Base-by-base conservation (phyloP, 2,113 vertebrate genomes). In the Pavo muticus region DNA sequence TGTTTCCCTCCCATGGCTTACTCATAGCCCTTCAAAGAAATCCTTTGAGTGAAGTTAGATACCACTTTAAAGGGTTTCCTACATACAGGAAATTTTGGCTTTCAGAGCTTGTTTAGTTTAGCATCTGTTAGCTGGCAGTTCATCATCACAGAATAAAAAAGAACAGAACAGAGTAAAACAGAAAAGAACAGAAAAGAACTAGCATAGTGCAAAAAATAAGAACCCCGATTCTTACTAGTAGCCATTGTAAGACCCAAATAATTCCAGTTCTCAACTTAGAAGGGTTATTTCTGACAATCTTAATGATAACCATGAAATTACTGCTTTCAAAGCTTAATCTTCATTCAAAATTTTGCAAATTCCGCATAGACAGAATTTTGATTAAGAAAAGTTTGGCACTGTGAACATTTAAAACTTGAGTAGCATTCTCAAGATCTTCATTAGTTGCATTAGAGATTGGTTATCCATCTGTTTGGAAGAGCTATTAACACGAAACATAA, bases 141-240 rank as follows among this genome's bases (percentile, higher is more conserved):
- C 79, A 73, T 65, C 14, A 70, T 4, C 4, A 10, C 9, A 65
- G 50, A 52, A 52, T 52, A 52, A 29, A 52, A 32, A 80, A 80
- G 5, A 25, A 61, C 35, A 37, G 13, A 61, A 37, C 20, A 61
- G 59, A 27, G 29, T 72, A 87, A 3, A 24, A 61, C 23, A 24
- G 6, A 52, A 32, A 56, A 87, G 4, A 21, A 37, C 23, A 35
- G 32, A 60, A 35, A 8, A 24, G 21, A 61, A 39, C 23, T 37
- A 39, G 3, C 3, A 24, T 4, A 52, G 8, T 72, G 21, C 8
- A 81, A 84, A 89, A 91, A 80, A 3, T 17, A 61, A 93, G 16
- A 56, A n/a, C 1, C 1, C 27, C 0, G 0, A 29, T 78, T 52
- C 14, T 61, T 76, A 67, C 4, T 69, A 52, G 44, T 8, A 69